Percentiles rank a stretch among this genome's conserved stretches.
These are phyloP conservation scores for Gnathonemus echidnorhynchus DNA, from an alignment of 2,113 vertebrate species.

Conservation along the genomic window DNA sequence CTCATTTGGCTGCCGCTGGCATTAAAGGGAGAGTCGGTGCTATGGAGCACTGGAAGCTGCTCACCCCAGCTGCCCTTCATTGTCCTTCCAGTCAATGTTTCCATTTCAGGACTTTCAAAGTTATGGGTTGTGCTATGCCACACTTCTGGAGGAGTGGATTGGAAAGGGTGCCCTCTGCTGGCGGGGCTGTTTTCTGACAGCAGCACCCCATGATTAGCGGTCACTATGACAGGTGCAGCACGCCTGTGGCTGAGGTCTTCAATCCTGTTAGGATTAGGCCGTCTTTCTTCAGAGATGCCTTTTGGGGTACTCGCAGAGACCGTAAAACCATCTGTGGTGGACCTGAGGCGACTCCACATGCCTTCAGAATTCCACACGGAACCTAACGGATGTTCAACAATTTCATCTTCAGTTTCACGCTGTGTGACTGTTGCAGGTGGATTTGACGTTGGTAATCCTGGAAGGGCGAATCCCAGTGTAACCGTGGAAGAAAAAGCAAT, in stretches of 20 bases:
- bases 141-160: background rate
- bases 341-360: background rate
- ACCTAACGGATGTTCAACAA: background rate
- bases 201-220: background rate
- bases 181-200: background rate
- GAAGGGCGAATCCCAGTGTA: background rate
- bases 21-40: background rate
- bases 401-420: background rate
- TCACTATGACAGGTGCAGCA: background rate
- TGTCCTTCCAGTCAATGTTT: background rate
- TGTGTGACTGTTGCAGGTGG: background rate
- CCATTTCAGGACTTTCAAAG: background rate
- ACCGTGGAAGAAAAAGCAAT: background rate
- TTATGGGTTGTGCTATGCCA: background rate
- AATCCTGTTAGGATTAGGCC: background rate
- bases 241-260: background rate
- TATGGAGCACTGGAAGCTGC: background rate
- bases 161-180: background rate
- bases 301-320: too few relatives aligned
- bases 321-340: background rate
- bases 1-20: background rate
- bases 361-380: background rate
- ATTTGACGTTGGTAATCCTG: background rate
- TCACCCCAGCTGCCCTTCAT: background rate
- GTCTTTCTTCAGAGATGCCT: background rate